Conservation (phyloP, 2,113 vertebrate genomes). For the Hiodon tergisus region DNA sequence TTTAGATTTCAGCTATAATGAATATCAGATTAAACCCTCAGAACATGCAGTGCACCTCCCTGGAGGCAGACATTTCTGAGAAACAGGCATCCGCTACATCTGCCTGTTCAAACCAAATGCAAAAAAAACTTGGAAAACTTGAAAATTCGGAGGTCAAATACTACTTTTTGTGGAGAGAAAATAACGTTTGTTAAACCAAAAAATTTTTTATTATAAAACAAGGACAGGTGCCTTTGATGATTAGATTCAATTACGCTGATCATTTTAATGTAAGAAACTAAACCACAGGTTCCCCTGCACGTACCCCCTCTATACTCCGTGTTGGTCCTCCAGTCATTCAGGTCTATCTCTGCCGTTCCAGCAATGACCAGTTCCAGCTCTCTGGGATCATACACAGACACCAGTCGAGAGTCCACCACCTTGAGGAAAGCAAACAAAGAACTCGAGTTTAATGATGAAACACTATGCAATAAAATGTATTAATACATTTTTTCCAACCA, state of each 20-base stretch:
- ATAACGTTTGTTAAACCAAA: no score
- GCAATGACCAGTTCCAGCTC: constrained; percentile 97
- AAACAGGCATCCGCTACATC: not conserved
- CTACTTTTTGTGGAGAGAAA: no score
- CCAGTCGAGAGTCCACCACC: constrained; percentile 93
- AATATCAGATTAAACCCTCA: constrained; percentile 22
- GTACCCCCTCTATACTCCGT: constrained; percentile 95
- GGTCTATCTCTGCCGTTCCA: constrained; percentile 94
- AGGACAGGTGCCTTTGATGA: no score
- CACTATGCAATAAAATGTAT: not conserved
- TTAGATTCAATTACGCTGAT: no score
- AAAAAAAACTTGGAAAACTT: no score
- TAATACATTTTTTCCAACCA: not conserved
- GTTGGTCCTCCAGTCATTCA: constrained; percentile 89
- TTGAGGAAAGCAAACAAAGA: constrained; percentile 50
- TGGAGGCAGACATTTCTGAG: constrained; percentile 18
- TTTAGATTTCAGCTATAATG: constrained; percentile 18
- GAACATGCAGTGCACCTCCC: constrained; percentile 6
- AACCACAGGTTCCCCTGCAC: not conserved
- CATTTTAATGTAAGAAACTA: not conserved
- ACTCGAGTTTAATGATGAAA: not conserved
- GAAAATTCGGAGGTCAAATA: no score
- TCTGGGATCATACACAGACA: constrained; percentile 94
- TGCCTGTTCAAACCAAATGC: no score
- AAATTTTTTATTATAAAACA: no score